Base-by-base conservation (phyloP, 2,888 invertebrate species). In the Acanthosepion lycidas region DNA sequence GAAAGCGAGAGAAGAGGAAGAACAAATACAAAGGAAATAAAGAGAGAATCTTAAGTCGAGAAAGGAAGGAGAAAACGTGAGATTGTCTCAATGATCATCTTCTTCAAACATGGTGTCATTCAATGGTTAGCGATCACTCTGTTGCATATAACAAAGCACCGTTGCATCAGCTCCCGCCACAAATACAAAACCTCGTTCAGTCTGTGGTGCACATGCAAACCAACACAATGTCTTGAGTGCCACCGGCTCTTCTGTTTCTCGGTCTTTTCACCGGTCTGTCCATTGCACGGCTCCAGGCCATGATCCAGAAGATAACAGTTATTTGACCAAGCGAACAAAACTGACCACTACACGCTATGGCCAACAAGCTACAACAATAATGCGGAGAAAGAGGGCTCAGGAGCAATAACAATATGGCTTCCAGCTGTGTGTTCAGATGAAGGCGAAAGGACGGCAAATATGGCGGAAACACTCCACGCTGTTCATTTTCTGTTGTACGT, bases 261-360 rank as follows among this genome's bases (percentile, higher is more conserved):
- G n/a, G n/a, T n/a, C 78, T n/a, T 28, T n/a, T 78, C 78, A n/a
- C 28, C 28, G 20, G 59, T 78, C n/a, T 78, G 28, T n/a, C n/a
- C 78, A n/a, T 78, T 78, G 78, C n/a, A 78, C 6, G 28, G 78
- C n/a, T 78, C 78, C 78, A 78, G 78, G 78, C 78, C 64, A 28
- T 78, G 8, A n/a, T 78, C 78, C 78, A 78, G 78, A 78, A 78
- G 78, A 78, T 78, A 78, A 78, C 78, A 78, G 78, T 78, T 23
- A 78, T 78, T n/a, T 78, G 78, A 78, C 78, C 28, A 8, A 78
- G 78, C 78, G 78, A n/a, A 78, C 28, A 78, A 78, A 78, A 78
- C 78, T 78, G 78, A 78, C 78, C 78, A 78, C n/a, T 78, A n/a
- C 78, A 78, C 78, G 78, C 78, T 78, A 78, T n/a, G n/a, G 78